Base-by-base conservation (phyloP, 1,140 invertebrate genomes). In the Andrena cerasifolii region DNA sequence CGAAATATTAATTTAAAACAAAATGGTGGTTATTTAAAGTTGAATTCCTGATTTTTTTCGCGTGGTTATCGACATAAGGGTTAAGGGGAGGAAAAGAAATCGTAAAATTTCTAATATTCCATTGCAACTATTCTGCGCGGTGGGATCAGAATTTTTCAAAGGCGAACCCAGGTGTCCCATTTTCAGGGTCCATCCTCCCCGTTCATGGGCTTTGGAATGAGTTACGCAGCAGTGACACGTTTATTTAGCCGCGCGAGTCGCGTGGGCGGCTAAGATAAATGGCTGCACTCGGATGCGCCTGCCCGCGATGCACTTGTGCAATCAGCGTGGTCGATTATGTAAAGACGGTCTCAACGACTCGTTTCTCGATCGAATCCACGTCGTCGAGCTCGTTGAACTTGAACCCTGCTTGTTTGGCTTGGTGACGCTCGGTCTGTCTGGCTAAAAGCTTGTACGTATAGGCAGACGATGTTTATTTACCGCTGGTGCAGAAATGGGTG, bases 191-290 rank as follows among this genome's bases (percentile, higher is more conserved):
- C 53, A 18, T 26, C n/a, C 63, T 10, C 36, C 3, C 4, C 43
- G 61, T 26, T 26, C 40, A 47, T 36, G 1, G 51, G 51, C 21
- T 3, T 40, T 47, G 31, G 73, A 47, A 75, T 47, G 63, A 68
- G 53, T 68, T 75, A 75, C 63, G 73, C 73, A 21, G n/a, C 40
- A 21, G 63, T 75, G 49, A 67, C 73, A 56, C 56, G 74, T 77
- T 77, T 77, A 70, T 71, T 77, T 77, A 61, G 16, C 54, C 61
- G 36, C 26, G 63, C 21, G 10, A 51, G 26, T 40, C 56, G 47
- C 66, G 45, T 53, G 74, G 53, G 45, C 33, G 65, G 40, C 18
- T 71, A 77, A 77, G 74, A 77, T 77, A 45, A 71, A 77, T 77
- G 74, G 74, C n/a, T 14, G 31, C 54, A n/a, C 65, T 58, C 53